These are phyloP conservation scores for Sinopyrophorus schimmeli DNA, from an alignment of 2,888 invertebrate species.

Conservation along the genomic window DNA sequence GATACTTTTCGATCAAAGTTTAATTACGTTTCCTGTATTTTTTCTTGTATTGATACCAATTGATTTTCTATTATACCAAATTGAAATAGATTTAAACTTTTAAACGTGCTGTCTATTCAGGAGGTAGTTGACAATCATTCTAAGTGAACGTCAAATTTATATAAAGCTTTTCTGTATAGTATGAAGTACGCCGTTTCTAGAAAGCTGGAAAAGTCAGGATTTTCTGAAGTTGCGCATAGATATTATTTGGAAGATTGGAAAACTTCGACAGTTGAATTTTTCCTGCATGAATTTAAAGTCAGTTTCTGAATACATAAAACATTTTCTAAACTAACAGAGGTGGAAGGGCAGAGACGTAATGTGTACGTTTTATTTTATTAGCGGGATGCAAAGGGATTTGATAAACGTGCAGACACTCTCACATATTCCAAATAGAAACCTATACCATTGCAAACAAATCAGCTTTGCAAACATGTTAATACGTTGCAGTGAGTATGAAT, in stretches of 20 bases:
- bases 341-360: constrained; percentile 34
- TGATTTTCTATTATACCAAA: no score
- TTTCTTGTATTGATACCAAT: no score
- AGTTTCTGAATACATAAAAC: constrained; percentile 30
- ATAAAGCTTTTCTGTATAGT: constrained; percentile 2
- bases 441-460: constrained; percentile 45
- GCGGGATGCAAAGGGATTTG: constrained; percentile 19
- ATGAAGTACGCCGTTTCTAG: constrained; percentile 12
- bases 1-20: no score
- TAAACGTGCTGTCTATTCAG: no score
- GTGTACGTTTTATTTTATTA: constrained; percentile 36
- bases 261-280: constrained; percentile 41
- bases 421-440: constrained; percentile 33
- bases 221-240: constrained; percentile 28
- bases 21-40: no score
- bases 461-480: constrained; percentile 46
- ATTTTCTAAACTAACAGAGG: constrained; percentile 39
- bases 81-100: no score
- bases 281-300: constrained; percentile 29
- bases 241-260: constrained; percentile 46
- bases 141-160: constrained; percentile 6
- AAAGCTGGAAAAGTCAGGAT: constrained; percentile 9
- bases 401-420: constrained; percentile 23
- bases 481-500: constrained; percentile 43
- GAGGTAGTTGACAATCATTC: no score